phyloP scores from a whole-genome alignment of 2,888 invertebrate genomes.

The Netelia fuscicornis region DNA sequence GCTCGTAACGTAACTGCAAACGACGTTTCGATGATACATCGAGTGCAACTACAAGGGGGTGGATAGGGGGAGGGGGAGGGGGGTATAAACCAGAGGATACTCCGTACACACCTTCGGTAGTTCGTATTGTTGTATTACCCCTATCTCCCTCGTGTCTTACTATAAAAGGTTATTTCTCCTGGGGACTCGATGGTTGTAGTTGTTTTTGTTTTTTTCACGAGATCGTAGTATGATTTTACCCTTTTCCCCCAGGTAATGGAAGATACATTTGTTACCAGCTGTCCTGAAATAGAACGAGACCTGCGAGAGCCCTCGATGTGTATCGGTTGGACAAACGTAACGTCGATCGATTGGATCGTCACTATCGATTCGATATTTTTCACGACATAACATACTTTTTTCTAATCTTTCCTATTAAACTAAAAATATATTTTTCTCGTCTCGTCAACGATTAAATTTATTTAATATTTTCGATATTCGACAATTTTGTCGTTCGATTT shows the following conservation, averaged over 20 bases:
- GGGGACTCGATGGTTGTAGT: neutral
- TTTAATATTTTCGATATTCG: neutral
- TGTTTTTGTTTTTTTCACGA: neutral
- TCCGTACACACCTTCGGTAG: slow-evolving; percentile 28
- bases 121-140: slow-evolving; percentile 4
- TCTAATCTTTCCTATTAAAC: neutral
- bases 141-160: neutral
- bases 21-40: slow-evolving; percentile 68
- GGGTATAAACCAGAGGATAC: slow-evolving; percentile 41
- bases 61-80: neutral
- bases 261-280: neutral
- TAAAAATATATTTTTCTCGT: neutral
- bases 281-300: neutral
- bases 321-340: no score
- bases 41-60: slow-evolving; percentile 32
- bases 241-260: neutral
- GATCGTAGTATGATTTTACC: neutral
- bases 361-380: neutral
- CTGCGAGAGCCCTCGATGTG: no score
- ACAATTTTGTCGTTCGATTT: neutral
- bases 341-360: neutral
- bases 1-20: slow-evolving; percentile 63
- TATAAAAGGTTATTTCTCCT: neutral
- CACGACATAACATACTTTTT: neutral
- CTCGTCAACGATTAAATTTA: neutral